Percentiles rank a stretch among this genome's conserved stretches.
Conservation (phyloP, 2,797 vertebrate genomes). For the Tokudaia tokunoshimensis region DNA sequence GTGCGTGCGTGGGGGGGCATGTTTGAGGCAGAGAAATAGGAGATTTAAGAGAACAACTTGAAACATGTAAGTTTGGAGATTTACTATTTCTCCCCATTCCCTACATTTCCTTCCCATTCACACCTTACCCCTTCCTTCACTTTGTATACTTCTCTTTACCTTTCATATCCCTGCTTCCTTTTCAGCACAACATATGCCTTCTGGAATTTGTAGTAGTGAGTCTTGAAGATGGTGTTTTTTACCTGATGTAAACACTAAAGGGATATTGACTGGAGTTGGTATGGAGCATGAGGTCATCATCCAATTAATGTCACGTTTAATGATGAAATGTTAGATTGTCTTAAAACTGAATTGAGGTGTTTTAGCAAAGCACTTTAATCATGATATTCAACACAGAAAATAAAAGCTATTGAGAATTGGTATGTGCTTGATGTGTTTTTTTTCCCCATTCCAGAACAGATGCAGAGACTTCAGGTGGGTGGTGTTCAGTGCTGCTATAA, state of each 20-base stretch:
- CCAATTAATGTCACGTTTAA: neutral
- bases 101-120: neutral
- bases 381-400: neutral
- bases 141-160: neutral
- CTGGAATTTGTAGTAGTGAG: conserved; percentile 31
- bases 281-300: neutral
- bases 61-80: neutral
- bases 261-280: neutral
- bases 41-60: neutral
- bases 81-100: neutral
- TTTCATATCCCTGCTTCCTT: neutral
- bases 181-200: neutral
- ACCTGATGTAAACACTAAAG: neutral
- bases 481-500: neutral
- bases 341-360: neutral
- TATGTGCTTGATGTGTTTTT: neutral
- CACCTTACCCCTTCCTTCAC: no score
- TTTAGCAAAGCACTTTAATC: neutral
- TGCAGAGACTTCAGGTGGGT: neutral
- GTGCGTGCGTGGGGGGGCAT: neutral
- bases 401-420: conserved; percentile 18
- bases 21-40: neutral
- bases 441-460: neutral
- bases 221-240: neutral
- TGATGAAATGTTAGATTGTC: neutral